Base-by-base conservation (phyloP, 2,113 vertebrate genomes). In the Clarias gariepinus region DNA sequence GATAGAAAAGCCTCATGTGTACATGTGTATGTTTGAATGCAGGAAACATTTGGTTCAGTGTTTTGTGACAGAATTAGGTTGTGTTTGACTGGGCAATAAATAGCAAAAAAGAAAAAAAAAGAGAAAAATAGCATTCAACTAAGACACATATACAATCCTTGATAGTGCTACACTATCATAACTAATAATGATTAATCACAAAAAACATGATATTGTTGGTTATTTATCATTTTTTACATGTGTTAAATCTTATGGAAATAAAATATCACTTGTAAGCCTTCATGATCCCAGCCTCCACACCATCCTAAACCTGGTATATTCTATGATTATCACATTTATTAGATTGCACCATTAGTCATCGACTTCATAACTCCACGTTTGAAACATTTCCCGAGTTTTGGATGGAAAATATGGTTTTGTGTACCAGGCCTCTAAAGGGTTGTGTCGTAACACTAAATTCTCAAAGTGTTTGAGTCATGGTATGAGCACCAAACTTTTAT, bases 1-100 rank as follows among this genome's bases (percentile, higher is more conserved):
- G 15, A 76, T 55, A 47, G n/a, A 87, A 91, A 88, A 87, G 81
- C 68, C 63, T 52, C 71, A 30, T 25, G 79, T 77, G 64, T 19
- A 36, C 73, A 60, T 82, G 53, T 69, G 76, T 83, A 68, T 80
- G 63, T 66, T 63, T 81, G n/a, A 71, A 82, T 76, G 61, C 55
- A 81, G 79, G 61, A 68, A 83, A 64, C 23, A 76, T 41, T 19
- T 21, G 33, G 21, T 76, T 76, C 21, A 73, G 19, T 83, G 73
- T 83, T 64, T 71, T 82, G 69, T 82, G 74, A 79, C 57, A 41
- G 82, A 85, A 79, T 74, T 69, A 47, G 68, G 55, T 28, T 78
- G 68, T 66, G 68, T 85, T 36, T 80, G n/a, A 41, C 18, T 19
- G 23, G 36, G 19, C 69, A 57, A n/a, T 61, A 64, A 68, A 81